phyloP scores from a whole-genome alignment of 1,140 invertebrate genomes.

The Dermatophagoides farinae region DNA sequence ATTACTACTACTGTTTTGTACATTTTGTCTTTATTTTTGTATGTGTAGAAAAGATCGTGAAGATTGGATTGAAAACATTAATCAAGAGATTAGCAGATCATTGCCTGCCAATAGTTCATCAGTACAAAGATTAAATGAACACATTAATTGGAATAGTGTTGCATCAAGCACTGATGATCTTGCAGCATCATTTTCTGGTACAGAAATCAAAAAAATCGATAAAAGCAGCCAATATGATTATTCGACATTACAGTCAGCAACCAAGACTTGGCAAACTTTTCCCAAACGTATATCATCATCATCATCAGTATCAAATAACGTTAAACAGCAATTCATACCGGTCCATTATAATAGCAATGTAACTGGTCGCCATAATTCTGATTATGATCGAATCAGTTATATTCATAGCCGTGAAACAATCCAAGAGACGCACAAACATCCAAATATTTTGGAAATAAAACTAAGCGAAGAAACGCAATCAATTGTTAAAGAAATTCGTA shows the following conservation, averaged over 20 bases:
- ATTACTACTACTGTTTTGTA: too few species aligned
- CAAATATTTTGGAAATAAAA: neutral
- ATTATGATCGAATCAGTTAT: conserved; percentile 5
- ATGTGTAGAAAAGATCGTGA: too few species aligned
- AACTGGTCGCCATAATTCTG: neutral
- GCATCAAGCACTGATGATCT: too few species aligned
- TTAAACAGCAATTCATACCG: neutral
- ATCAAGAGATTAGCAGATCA: neutral
- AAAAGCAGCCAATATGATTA: conserved; percentile 9
- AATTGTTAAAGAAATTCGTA: conserved; percentile 4
- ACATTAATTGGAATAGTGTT: too few species aligned
- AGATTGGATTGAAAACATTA: neutral
- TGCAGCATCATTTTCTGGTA: neutral
- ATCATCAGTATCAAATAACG: neutral
- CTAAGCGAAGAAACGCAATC: conserved; percentile 9
- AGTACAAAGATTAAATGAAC: too few species aligned
- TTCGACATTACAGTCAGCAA: neutral
- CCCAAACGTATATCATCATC: too few species aligned
- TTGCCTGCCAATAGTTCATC: neutral
- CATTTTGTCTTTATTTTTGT: too few species aligned
- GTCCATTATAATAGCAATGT: neutral
- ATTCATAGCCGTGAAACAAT: neutral
- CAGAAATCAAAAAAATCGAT: neutral
- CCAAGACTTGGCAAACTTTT: too few species aligned
- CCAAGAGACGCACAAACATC: neutral